Percentiles rank a stretch among this genome's conserved stretches.
phyloP scores from a whole-genome alignment of 2,888 invertebrate species.

The Metallyticus violacea region DNA sequence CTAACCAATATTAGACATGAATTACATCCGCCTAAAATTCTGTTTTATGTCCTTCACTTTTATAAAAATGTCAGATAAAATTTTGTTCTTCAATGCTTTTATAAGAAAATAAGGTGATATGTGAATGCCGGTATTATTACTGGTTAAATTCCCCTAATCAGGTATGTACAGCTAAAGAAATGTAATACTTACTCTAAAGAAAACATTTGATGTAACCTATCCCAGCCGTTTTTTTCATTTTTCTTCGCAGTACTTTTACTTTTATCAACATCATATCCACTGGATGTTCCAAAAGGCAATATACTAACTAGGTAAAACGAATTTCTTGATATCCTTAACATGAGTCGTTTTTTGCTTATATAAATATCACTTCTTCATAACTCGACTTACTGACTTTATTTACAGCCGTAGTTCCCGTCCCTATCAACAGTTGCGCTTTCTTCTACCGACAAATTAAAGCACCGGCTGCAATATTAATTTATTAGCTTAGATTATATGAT shows the following conservation, averaged over 20 bases:
- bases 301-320: background rate
- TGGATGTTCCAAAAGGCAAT: background rate
- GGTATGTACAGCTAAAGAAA: background rate
- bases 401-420: background rate
- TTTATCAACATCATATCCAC: background rate
- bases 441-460: background rate
- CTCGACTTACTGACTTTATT: background rate
- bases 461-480: too few species aligned
- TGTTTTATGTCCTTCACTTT: too few species aligned
- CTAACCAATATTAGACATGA: too few species aligned
- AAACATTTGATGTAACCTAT: slow-evolving; percentile 2
- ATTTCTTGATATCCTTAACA: background rate
- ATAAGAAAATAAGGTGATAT: too few species aligned
- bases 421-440: too few species aligned
- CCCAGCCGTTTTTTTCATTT: background rate
- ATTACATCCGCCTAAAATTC: too few species aligned
- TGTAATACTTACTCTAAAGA: background rate
- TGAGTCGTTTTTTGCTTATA: background rate
- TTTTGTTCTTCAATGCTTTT: too few species aligned
- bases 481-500: too few species aligned
- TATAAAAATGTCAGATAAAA: too few species aligned
- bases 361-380: background rate
- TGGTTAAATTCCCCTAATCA: too few species aligned
- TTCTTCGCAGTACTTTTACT: background rate
- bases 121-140: too few species aligned